Percentiles rank a stretch among this genome's conserved stretches.
Evolutionary conservation across 2,113 vertebrate genomes (phyloP).

Genomic region (Nesogale talazaci): DNA sequence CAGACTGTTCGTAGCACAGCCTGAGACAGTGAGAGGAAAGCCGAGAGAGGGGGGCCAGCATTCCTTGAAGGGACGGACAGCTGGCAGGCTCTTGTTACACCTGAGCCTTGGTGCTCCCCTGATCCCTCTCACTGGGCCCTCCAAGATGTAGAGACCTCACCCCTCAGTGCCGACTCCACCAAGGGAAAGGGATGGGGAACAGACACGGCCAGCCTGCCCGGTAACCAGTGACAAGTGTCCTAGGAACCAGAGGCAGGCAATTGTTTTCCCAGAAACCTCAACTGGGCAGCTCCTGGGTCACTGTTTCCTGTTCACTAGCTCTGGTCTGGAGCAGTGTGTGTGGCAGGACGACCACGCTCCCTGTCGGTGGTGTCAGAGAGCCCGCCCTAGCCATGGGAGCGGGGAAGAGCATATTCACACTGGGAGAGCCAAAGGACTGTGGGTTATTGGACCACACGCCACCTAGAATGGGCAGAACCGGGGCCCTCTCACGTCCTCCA

Average conservation of each 20-base stretch:
- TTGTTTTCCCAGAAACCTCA: background rate
- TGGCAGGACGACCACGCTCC: background rate
- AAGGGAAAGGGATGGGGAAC: background rate
- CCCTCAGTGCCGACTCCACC: background rate
- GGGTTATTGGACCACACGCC: background rate
- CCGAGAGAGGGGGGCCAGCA: background rate
- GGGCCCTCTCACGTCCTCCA: background rate
- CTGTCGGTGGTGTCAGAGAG: background rate
- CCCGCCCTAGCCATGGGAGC: background rate
- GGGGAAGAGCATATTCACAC: accelerated
- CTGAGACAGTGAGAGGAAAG: conserved; percentile 36
- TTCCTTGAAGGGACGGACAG: background rate
- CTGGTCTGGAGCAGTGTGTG: accelerated
- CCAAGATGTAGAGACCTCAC: conserved; percentile 1
- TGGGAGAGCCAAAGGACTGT: too few species aligned
- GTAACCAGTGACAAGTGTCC: background rate
- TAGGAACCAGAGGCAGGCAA: background rate
- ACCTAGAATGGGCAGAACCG: background rate
- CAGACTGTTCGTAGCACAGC: conserved; percentile 28
- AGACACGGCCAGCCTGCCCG: background rate
- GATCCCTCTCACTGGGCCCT: background rate
- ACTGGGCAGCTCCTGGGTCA: background rate
- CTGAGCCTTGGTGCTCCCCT: background rate
- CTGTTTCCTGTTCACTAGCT: background rate
- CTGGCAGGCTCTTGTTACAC: background rate